A percentile compares a stretch with the other conserved stretches of the same genome.
phyloP scores from a whole-genome alignment of 2,888 invertebrate genomes.

The Nezara viridula region DNA sequence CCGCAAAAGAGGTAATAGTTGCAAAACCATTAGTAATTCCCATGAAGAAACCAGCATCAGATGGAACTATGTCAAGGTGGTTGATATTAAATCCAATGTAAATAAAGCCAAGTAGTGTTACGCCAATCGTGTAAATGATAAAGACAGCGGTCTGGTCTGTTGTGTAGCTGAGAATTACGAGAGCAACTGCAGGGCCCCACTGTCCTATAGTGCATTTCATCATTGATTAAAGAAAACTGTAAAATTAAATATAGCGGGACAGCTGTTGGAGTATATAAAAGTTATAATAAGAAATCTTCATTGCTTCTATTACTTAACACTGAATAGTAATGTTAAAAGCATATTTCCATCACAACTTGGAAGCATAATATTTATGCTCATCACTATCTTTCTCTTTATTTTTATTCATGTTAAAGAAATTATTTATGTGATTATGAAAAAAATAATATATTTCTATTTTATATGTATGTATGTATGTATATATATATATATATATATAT shows the following conservation, averaged over 20 bases:
- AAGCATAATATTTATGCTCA: too few relatives aligned
- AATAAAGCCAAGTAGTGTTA: conserved; percentile 57
- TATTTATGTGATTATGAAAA: too few relatives aligned
- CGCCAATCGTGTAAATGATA: conserved; percentile 57
- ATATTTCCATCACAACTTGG: too few relatives aligned
- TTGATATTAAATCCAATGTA: conserved; percentile 76
- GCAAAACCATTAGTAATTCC: conserved; percentile 85
- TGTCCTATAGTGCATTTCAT: conserved; percentile 52
- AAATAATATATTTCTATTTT: too few relatives aligned
- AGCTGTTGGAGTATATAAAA: too few relatives aligned
- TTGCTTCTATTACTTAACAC: too few relatives aligned
- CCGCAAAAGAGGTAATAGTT: conserved; percentile 83
- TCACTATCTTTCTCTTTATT: too few relatives aligned
- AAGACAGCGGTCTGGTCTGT: conserved; percentile 41
- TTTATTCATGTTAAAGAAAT: too few relatives aligned
- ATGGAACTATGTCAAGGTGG: conserved; percentile 87
- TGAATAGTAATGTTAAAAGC: too few relatives aligned
- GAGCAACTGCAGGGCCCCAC: conserved; percentile 58
- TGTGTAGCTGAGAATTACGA: conserved; percentile 59
- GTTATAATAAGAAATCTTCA: neutral
- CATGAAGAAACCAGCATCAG: conserved; percentile 87
- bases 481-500: too few relatives aligned
- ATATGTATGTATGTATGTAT: too few relatives aligned
- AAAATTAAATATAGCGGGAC: neutral
- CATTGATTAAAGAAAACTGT: neutral